A percentile compares a stretch with the other conserved stretches of the same genome.
Evolutionary conservation across 2,888 invertebrate genomes (phyloP).

Genomic region (Stenchaetothrips biformis): DNA sequence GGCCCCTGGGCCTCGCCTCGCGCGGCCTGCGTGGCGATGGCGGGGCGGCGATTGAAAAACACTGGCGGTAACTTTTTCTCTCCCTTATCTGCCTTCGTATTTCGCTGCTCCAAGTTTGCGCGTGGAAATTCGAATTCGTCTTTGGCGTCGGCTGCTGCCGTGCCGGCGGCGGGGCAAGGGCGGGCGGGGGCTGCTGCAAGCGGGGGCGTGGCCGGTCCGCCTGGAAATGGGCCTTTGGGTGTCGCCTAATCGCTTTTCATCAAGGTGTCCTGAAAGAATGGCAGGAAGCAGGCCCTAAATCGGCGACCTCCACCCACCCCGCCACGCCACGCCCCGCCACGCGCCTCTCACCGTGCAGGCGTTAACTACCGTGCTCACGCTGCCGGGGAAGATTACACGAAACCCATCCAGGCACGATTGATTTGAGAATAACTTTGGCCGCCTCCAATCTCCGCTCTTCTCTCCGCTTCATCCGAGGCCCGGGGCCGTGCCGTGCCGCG

Average conservation of each 20-base stretch:
- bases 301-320: neutral
- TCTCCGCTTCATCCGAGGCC: too few species aligned
- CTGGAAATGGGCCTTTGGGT: neutral
- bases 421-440: neutral
- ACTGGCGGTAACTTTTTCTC: neutral
- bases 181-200: neutral
- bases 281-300: neutral
- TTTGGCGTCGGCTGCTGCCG: neutral
- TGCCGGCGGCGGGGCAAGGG: neutral
- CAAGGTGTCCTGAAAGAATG: neutral
- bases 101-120: neutral
- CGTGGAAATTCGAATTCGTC: neutral
- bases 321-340: neutral
- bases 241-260: neutral
- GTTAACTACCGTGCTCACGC: neutral
- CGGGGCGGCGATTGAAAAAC: neutral
- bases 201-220: neutral
- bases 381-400: neutral
- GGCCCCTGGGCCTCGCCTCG: too few species aligned
- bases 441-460: neutral
- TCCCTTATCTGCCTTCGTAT: neutral
- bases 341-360: neutral
- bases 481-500: too few species aligned
- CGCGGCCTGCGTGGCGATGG: too few species aligned
- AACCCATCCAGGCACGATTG: conserved; percentile 1